Evolutionary conservation across 2,888 invertebrate species (phyloP), one percentile per base, ranked within the genome.

Genomic region (Yponomeuta evonymella): DNA sequence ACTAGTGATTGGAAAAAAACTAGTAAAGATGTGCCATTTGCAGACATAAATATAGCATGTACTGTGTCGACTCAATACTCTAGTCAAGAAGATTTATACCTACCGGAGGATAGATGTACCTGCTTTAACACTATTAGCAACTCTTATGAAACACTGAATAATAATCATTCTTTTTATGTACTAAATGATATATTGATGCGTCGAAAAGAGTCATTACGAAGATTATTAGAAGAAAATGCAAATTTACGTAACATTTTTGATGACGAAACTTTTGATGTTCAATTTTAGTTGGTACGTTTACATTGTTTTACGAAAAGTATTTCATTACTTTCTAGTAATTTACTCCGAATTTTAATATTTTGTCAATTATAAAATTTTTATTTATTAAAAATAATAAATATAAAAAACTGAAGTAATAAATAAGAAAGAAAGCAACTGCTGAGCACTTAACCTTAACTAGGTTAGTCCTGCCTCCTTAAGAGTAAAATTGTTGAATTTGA

Each of bases 11-110:
- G 78, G 72, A 72, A 77, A 64, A 82, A 88, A 48, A 80, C 80
- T 8, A 72, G 74, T 48, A 74, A 74, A 68, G 81, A 86, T 71
- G 72, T 89, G 66, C 87, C 83, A 36, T 91, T 90, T 81, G 75
- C 82, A 30, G 78, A 75, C 70, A 89, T 86, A 9, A 82, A 80
- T 70, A 86, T 89, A 75, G 78, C 73, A 75, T 84, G 79, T 51
- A 80, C 81, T 58, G 78, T 79, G 6, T 86, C 78, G 33, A 90
- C 90, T 43, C 91, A 91, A 75, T 91, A 82, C 78, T 89, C 88
- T 0, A 88, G 86, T 70, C 83, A 84, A 77, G 89, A 90, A 78
- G 81, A 85, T 66, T 23, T 87, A 6, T 69, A 73, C 73, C 2
- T 73, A 2, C 72, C 77, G 67, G 74, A 79, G 72, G 67, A 75